These are phyloP conservation scores for Hedya salicella DNA, from an alignment of 2,888 invertebrate genomes.

Conservation along the genomic window DNA sequence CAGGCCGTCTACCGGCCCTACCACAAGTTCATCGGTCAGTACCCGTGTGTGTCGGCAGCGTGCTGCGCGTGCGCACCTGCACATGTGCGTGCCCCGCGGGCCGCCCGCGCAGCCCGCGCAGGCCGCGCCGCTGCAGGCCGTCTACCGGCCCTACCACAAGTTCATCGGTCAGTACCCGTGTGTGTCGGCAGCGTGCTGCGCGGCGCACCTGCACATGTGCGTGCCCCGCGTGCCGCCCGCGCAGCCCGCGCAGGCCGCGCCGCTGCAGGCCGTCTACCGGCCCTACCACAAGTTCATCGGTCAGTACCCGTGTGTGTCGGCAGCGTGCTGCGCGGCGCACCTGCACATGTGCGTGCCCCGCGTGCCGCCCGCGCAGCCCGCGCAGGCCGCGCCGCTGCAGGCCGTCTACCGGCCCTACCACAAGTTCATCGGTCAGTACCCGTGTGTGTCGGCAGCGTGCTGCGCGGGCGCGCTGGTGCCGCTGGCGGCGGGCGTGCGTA, in stretches of 20 bases:
- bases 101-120: slow-evolving; percentile 95
- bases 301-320: too few species aligned
- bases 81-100: slow-evolving; percentile 89
- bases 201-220: slow-evolving; percentile 87
- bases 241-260: slow-evolving; percentile 87
- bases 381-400: slow-evolving; percentile 89
- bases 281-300: slow-evolving; percentile 97
- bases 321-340: slow-evolving; percentile 89
- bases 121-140: slow-evolving; percentile 90
- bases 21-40: slow-evolving; percentile 25
- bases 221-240: slow-evolving; percentile 92
- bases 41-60: too few species aligned
- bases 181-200: slow-evolving; percentile 57
- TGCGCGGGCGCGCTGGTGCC: slow-evolving; percentile 90
- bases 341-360: slow-evolving; percentile 87
- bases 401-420: slow-evolving; percentile 96
- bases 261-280: slow-evolving; percentile 93
- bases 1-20: slow-evolving; percentile 14
- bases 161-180: slow-evolving; percentile 89
- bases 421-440: slow-evolving; percentile 91
- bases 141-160: slow-evolving; percentile 95
- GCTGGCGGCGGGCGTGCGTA: too few species aligned
- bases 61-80: slow-evolving; percentile 86
- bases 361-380: slow-evolving; percentile 91
- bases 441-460: too few species aligned